Base-by-base conservation (phyloP, 35 echinoderm and acorn worm genomes). In the Apostichopus japonicus region DNA sequence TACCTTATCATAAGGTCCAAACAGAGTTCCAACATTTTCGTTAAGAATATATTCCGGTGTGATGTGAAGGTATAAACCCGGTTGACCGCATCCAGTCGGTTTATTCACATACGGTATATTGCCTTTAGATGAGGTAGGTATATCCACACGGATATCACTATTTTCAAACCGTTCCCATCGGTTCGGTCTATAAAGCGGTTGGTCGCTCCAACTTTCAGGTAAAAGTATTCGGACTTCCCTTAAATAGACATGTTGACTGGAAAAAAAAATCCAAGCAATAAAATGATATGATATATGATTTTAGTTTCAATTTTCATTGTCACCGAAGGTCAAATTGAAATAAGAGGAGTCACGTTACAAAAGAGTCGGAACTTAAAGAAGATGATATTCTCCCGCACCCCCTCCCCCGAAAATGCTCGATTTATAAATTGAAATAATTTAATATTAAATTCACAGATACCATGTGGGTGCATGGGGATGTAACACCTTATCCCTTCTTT, bases 21-120 rank as follows among this genome's bases (percentile, higher is more conserved):
- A 93, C 5, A 86, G 23, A 3, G 59, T 76, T n/a, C 77, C 92
- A 7, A 93, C 71, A n/a, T 23, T 24, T 56, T 65, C 16, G 76
- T 93, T 77, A 62, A 93, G 25, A 55, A 93, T 23, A 59, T 93
- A 93, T 55, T 93, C 57, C 63, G 92, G 92, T 22, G 92, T 93
- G 4, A 93, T 52, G 78, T 93, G 92, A 44, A 87, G 77, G 67
- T 93, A 93, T 11, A 86, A 53, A 0, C 92, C 92, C 9, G 81
- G 67, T 86, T 86, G 10, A 11, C 92, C 92, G 27, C 92, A 93
- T 6, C 65, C 77, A n/a, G 92, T 93, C 19, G 92, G 92, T 56
- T 93, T 93, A 70, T 86, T 93, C 10, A 87, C 83, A 72, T 86
- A 93, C 10, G 92, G 92, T 76, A 83, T 56, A 63, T 93, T 77